Base-by-base conservation (phyloP, 2,797 vertebrate species). In the Scyliorhinus canicula region DNA sequence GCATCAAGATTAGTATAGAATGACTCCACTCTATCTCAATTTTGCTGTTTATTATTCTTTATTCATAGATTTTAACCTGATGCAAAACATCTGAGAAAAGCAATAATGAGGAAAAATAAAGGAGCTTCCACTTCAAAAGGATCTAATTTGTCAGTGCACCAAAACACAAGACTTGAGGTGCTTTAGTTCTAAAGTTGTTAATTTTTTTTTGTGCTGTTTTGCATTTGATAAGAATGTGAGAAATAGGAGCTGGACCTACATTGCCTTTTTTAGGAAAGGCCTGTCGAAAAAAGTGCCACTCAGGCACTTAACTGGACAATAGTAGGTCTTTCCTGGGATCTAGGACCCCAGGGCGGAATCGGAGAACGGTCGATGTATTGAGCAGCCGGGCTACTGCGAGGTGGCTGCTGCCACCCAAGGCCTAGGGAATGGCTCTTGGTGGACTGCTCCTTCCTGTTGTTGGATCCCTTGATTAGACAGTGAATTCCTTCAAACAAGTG, bases 81-180 rank as follows among this genome's bases (percentile, higher is more conserved):
- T 69, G 44, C 31, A 52, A 55, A 71, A 74, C 65, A 35, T 52
- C 50, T 93, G 93, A 74, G 44, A 74, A 50, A 71, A 71, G 44
- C 26, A 69, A 67, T 93, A 71, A 94, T 94, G 93, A n/a, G 6
- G 55, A 94, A 94, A 52, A 52, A 16, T 16, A 94, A 94, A 94
- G 16, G 7, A 31, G 67, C 93, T 74, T 74, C 93, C 7, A 52
- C 93, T 74, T 52, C 47, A 50, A 94, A 74, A 94, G 31, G 67
- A 55, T 74, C 93, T 14, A 52, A 50, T 52, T 69, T 94, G 47
- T 65, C 52, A 47, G 47, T 94, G 24, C 67, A 71, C 0, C 14
- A 94, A 94, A 74, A 35, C 67, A 50, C 1, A 74, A 52, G 50
- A 19, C 28, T 50, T 71, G 28, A 93, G 44, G 67, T 71, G 31